Base-by-base conservation (phyloP, 2,888 invertebrate species). In the Drosophila antonietae region DNA sequence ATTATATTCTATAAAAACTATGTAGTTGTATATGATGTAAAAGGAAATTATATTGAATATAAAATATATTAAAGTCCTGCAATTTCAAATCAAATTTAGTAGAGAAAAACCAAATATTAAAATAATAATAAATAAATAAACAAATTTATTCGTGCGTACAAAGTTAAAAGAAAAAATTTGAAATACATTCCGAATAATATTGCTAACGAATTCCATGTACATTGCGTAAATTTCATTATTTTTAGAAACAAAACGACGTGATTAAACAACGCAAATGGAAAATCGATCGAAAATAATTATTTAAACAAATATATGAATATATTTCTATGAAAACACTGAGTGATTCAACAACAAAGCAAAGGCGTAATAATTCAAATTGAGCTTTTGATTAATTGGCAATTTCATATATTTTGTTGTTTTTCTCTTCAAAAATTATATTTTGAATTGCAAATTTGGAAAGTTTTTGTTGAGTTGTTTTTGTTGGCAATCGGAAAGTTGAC, bases 211-310 rank as follows among this genome's bases (percentile, higher is more conserved):
- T 59, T 59, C 49, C 47, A 39, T 10, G 18, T 28, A 33, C 44
- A 44, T 71, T 35, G 51, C 41, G 56, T 44, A 53, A 77, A 64
- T 55, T 58, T 14, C 9, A 47, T 57, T 75, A 79, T 68, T 78
- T 77, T 43, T 79, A 78, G 75, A 28, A 49, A 39, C 10, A 47
- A 66, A 71, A 67, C 77, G 83, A 68, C 73, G 80, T 88, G 81
- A 52, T 55, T 69, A 75, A 66, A 51, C 31, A 66, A 59, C 59
- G 58, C 61, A 68, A 78, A 70, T 37, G 53, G 41, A 51, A 69
- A 69, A 49, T 43, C 64, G 59, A 79, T 73, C 53, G 20, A 61
- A 65, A 58, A 33, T 57, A 23, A 49, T 56, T 73, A 74, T 72
- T 52, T 37, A 70, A 73, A 59, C 56, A 76, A 86, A 53, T 15